These are phyloP conservation scores for Brachionus paranguensis DNA, from an alignment of 1,140 invertebrate genomes.

Conservation along the genomic window DNA sequence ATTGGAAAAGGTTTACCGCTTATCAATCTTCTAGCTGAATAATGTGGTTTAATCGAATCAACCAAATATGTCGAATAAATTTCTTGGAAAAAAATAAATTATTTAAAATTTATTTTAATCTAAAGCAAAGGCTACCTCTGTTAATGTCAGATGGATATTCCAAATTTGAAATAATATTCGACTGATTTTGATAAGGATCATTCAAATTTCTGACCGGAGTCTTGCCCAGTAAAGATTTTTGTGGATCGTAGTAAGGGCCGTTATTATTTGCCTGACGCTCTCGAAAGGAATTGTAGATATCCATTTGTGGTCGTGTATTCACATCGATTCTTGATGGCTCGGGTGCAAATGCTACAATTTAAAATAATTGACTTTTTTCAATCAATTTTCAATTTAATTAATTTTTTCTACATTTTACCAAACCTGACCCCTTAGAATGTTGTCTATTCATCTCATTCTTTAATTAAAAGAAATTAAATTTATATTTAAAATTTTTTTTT, in stretches of 20 bases:
- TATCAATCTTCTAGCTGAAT: conserved; percentile 27
- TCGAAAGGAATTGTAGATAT: not conserved
- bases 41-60: conserved; percentile 26
- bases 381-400: not conserved
- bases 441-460: conserved; percentile 38
- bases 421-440: not conserved
- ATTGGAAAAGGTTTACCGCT: conserved; percentile 16
- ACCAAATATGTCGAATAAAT: conserved; percentile 38
- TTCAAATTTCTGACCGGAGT: conserved; percentile 13
- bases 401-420: not conserved
- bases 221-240: not conserved
- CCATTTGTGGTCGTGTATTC: not conserved
- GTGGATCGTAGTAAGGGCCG: not conserved
- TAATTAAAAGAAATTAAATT: not conserved
- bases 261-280: not conserved
- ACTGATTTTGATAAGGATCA: not conserved
- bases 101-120: not conserved
- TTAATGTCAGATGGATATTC: conserved; percentile 30
- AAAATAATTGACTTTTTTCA: not conserved
- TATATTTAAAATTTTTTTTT: not conserved
- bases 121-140: not conserved
- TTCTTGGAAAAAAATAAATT: not conserved
- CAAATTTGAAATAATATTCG: not conserved
- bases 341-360: not conserved
- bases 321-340: not conserved